phyloP scores from a whole-genome alignment of 2,797 vertebrate species.

The Tachyglossus aculeatus region DNA sequence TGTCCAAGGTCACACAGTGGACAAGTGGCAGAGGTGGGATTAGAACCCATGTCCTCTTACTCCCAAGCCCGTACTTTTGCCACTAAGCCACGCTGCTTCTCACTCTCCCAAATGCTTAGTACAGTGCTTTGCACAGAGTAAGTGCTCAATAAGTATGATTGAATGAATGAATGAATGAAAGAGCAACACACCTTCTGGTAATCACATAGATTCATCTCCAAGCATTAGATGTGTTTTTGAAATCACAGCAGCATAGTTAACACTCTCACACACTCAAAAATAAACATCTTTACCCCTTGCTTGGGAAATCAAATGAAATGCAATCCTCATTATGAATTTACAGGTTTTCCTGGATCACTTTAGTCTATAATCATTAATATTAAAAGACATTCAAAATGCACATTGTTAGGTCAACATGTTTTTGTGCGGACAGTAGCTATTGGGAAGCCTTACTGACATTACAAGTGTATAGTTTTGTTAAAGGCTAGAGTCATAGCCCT shows the following conservation, averaged over 20 bases:
- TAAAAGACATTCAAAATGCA: conserved; percentile 7
- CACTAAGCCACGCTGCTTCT: no score
- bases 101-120: no score
- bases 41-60: no score
- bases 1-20: no score
- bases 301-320: background rate
- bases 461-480: conserved; percentile 26
- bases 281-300: background rate
- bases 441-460: conserved; percentile 13
- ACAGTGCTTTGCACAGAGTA: no score
- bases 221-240: conserved; percentile 11
- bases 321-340: background rate
- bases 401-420: conserved; percentile 4
- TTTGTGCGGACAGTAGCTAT: conserved; percentile 15
- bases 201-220: background rate
- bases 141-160: no score
- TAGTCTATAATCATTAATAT: background rate
- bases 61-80: no score
- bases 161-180: no score
- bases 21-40: no score
- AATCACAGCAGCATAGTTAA: background rate
- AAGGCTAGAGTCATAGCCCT: conserved; percentile 35
- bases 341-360: background rate
- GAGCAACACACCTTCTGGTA: no score
- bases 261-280: conserved; percentile 7